phyloP scores from a whole-genome alignment of 92 coral and sea anemone species.

The Epizoanthus rinbou region DNA sequence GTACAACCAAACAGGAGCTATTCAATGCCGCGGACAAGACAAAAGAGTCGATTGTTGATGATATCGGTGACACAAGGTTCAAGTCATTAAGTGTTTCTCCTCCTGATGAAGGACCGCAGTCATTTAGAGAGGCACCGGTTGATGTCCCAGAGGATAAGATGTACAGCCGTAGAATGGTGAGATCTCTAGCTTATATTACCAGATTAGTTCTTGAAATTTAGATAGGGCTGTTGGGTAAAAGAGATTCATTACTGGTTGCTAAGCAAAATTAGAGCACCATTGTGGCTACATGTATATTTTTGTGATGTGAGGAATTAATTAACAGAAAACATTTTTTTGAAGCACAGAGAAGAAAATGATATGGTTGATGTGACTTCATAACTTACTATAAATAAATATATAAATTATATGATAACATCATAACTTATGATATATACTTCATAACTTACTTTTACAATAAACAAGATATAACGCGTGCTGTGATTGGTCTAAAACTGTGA shows the following conservation, averaged over 20 bases:
- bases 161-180: background rate
- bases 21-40: conserved; percentile 85
- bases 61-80: conserved; percentile 60
- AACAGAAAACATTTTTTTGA: too few species aligned
- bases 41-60: conserved; percentile 82
- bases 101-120: conserved; percentile 69
- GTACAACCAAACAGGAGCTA: conserved; percentile 76
- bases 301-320: too few species aligned
- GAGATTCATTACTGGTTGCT: background rate
- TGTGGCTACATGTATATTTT: too few species aligned
- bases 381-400: too few species aligned
- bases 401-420: too few species aligned
- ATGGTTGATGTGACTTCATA: too few species aligned
- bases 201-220: background rate
- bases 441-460: too few species aligned
- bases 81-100: conserved; percentile 61
- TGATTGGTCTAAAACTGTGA: too few species aligned
- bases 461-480: too few species aligned
- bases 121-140: conserved; percentile 78
- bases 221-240: background rate
- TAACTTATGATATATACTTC: too few species aligned
- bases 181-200: background rate
- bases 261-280: background rate
- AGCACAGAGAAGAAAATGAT: too few species aligned
- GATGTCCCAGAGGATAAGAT: conserved; percentile 70